Evolutionary conservation across 1,140 invertebrate genomes (phyloP).

Genomic region (Saccostrea glomerata): DNA sequence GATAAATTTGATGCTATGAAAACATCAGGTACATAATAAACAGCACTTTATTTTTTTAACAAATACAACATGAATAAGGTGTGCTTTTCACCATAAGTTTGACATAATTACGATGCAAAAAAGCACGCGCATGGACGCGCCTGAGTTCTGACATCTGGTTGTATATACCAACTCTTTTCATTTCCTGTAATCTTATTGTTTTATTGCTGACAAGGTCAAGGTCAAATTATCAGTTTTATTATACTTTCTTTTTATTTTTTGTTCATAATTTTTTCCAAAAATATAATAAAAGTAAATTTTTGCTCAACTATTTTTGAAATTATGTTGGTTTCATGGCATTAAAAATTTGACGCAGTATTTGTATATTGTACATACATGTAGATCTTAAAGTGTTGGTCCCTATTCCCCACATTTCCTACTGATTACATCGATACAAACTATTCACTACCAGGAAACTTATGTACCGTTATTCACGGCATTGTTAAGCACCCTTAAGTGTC

Average conservation of each 20-base stretch:
- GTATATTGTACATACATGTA: neutral
- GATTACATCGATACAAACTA: neutral
- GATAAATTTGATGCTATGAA: neutral
- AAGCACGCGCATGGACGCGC: neutral
- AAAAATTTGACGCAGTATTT: too few relatives aligned
- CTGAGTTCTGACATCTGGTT: neutral
- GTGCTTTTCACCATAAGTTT: neutral
- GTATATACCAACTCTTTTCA: neutral
- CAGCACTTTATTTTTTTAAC: slow-evolving; percentile 20
- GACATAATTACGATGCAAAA: neutral
- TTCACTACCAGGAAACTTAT: neutral
- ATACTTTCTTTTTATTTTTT: too few relatives aligned
- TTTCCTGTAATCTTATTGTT: neutral
- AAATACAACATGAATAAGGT: neutral
- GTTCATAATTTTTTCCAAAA: too few relatives aligned
- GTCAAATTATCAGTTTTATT: neutral
- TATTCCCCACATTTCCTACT: neutral
- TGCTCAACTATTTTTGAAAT: too few relatives aligned
- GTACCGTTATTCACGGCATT: too few relatives aligned
- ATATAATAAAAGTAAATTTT: too few relatives aligned
- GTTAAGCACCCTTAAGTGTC: neutral
- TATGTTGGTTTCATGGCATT: too few relatives aligned
- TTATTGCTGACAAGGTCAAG: slow-evolving; percentile 22
- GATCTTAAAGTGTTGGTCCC: neutral
- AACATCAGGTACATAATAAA: neutral